These are phyloP conservation scores for Megalurothrips usitatus DNA, from an alignment of 2,888 invertebrate species.

Conservation along the genomic window DNA sequence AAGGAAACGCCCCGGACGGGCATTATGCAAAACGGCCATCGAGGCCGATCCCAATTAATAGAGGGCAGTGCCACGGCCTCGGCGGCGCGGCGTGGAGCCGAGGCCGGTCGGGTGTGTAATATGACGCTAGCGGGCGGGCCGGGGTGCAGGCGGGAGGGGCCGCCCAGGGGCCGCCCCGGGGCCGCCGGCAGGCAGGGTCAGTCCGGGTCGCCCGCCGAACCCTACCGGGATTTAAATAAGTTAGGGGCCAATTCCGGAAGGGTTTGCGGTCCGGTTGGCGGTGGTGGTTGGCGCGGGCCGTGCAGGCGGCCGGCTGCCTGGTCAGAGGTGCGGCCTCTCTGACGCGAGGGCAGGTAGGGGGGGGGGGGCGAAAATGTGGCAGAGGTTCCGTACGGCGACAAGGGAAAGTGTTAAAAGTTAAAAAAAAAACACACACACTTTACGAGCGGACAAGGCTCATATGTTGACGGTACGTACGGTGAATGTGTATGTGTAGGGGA, in stretches of 20 bases:
- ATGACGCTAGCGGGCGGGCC: background rate
- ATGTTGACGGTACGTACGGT: too few relatives aligned
- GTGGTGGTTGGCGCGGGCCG: background rate
- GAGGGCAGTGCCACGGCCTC: background rate
- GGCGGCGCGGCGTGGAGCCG: too few relatives aligned
- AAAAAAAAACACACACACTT: too few relatives aligned
- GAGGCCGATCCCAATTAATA: background rate
- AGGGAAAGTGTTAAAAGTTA: too few relatives aligned
- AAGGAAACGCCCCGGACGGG: background rate
- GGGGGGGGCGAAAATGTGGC: too few relatives aligned
- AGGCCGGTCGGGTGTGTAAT: background rate
- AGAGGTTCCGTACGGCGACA: too few relatives aligned
- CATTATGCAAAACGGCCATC: background rate
- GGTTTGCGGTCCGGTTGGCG: background rate
- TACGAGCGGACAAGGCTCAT: too few relatives aligned
- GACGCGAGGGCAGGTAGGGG: too few relatives aligned
- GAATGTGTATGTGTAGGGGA: too few relatives aligned
- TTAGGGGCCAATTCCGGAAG: constrained; percentile 8
- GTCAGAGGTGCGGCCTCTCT: too few relatives aligned
- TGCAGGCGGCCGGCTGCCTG: too few relatives aligned
- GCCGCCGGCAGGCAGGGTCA: background rate
- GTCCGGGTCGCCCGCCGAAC: background rate
- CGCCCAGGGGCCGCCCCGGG: background rate
- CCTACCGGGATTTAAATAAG: constrained; percentile 7
- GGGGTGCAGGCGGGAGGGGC: too few relatives aligned